phyloP scores from a whole-genome alignment of 2,797 vertebrate genomes.

The Ctenochaetus hawaiiensis region DNA sequence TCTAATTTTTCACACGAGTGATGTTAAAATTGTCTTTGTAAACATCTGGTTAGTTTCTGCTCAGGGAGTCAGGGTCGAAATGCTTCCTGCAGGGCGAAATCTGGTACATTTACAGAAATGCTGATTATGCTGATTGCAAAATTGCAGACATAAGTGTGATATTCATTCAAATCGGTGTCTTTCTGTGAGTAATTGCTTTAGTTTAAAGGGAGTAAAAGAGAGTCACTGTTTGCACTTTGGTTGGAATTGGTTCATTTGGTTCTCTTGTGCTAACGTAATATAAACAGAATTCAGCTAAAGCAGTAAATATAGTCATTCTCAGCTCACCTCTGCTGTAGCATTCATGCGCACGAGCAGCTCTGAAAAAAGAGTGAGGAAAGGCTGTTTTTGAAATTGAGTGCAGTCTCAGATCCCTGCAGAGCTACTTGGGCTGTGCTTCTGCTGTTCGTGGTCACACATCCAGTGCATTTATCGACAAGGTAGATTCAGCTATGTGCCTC shows the following conservation, averaged over 20 bases:
- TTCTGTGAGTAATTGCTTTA: conserved; percentile 31
- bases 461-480: conserved; percentile 66
- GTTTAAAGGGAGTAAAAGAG: conserved; percentile 19
- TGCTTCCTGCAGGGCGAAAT: conserved; percentile 54
- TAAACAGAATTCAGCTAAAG: conserved; percentile 11
- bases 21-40: conserved; percentile 29
- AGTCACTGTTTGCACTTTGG: conserved; percentile 41
- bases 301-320: conserved; percentile 24
- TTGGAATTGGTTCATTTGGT: conserved; percentile 13
- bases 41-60: conserved; percentile 53
- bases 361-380: conserved; percentile 20
- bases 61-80: conserved; percentile 60
- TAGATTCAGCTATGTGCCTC: conserved; percentile 78
- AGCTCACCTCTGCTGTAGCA: conserved; percentile 24
- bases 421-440: conserved; percentile 40
- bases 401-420: conserved; percentile 64
- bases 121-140: conserved; percentile 46
- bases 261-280: conserved; percentile 13
- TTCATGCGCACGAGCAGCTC: conserved; percentile 28
- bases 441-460: conserved; percentile 58
- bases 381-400: conserved; percentile 34
- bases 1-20: conserved; percentile 10
- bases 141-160: conserved; percentile 44
- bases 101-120: conserved; percentile 54
- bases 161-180: conserved; percentile 25